Percentiles rank a stretch among this genome's conserved stretches.
Conservation (phyloP, 2,888 invertebrate genomes). For the Kryphioiulus occultus region DNA sequence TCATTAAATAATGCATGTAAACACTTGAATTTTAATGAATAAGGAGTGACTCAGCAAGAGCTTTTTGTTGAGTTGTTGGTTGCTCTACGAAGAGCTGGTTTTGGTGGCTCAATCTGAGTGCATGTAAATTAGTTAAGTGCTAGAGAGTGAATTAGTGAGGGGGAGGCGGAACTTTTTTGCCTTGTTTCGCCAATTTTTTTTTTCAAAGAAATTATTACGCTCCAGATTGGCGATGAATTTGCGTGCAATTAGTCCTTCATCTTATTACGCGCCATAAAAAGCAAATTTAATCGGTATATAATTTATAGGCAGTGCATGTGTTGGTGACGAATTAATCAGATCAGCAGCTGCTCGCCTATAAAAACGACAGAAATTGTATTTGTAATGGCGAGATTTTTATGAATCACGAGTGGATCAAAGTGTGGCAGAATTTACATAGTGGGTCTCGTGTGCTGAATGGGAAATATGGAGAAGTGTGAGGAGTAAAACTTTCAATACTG, state of each 20-base stretch:
- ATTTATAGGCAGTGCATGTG: constrained; percentile 40
- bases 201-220: not conserved
- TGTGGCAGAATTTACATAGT: not conserved
- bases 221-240: constrained; percentile 39
- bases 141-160: not conserved
- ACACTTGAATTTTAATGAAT: constrained; percentile 48
- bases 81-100: not conserved
- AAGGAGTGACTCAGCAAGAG: constrained; percentile 47
- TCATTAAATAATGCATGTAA: constrained; percentile 47
- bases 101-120: constrained; percentile 1
- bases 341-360: not conserved
- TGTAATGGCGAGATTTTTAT: not conserved
- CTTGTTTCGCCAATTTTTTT: constrained; percentile 29
- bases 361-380: constrained; percentile 16
- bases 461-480: not conserved
- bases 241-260: constrained; percentile 32
- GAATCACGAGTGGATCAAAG: not conserved
- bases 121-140: constrained; percentile 36
- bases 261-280: not conserved
- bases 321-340: constrained; percentile 38
- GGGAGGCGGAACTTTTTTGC: constrained; percentile 11
- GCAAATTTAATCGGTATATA: constrained; percentile 35
- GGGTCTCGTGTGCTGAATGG: no score
- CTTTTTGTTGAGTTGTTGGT: not conserved
- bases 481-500: not conserved